Evolutionary conservation across 2,888 invertebrate genomes (phyloP).

Genomic region (Rhingia rostrata): DNA sequence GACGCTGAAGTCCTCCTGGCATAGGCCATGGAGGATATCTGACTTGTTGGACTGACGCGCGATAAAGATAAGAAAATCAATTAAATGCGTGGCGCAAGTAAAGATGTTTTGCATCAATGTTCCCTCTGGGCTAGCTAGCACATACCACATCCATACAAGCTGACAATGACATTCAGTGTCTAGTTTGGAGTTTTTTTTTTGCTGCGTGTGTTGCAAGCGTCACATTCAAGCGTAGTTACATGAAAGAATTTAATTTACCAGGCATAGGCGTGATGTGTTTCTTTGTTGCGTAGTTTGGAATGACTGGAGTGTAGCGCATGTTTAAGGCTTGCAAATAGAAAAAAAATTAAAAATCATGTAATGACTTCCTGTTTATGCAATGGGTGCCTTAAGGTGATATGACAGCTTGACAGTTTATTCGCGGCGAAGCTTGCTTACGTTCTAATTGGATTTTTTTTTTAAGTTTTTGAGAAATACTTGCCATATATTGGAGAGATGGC

Average conservation of each 20-base stretch:
- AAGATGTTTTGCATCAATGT: constrained; percentile 34
- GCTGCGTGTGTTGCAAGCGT: not conserved
- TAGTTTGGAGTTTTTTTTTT: constrained; percentile 13
- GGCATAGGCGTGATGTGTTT: not conserved
- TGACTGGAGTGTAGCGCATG: not conserved
- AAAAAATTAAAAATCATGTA: constrained; percentile 32
- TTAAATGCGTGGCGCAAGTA: constrained; percentile 57
- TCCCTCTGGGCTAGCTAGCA: not conserved
- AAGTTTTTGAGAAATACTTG: too few species aligned
- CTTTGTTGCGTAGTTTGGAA: constrained; percentile 16
- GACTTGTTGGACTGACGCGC: constrained; percentile 50
- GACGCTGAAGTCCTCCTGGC: constrained; percentile 24
- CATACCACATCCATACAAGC: not conserved
- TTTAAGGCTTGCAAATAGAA: constrained; percentile 32
- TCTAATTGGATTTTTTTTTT: too few species aligned
- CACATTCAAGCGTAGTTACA: not conserved
- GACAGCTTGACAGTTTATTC: constrained; percentile 52
- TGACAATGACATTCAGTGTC: constrained; percentile 67
- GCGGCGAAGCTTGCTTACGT: constrained; percentile 26
- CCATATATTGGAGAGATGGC: too few species aligned
- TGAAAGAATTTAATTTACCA: not conserved
- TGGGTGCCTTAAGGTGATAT: constrained; percentile 1
- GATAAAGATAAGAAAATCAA: constrained; percentile 72
- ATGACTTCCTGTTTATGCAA: constrained; percentile 43
- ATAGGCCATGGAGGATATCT: constrained; percentile 39